A percentile compares a stretch with the other conserved stretches of the same genome.
Conservation (phyloP, 1,140 invertebrate species). For the Drosophila tristis region DNA sequence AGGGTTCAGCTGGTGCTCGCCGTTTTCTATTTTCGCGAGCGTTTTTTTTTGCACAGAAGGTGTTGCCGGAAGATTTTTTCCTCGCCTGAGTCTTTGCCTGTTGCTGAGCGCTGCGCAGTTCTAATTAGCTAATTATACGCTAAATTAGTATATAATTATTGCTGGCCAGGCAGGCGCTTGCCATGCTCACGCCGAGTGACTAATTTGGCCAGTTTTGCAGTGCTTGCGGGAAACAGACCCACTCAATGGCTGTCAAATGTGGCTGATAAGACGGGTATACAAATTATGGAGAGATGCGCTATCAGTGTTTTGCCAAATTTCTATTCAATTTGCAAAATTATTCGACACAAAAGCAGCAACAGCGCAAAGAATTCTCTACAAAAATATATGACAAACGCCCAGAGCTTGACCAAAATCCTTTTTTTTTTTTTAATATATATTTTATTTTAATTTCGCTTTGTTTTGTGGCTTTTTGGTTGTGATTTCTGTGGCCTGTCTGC, state of each 20-base stretch:
- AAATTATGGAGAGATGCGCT: constrained; percentile 11
- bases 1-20: constrained; percentile 62
- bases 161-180: constrained; percentile 57
- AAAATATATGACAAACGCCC: neutral
- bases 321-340: constrained; percentile 24
- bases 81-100: constrained; percentile 42
- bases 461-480: constrained; percentile 24
- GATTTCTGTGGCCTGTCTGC: constrained; percentile 23
- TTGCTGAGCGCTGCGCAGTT: constrained; percentile 69
- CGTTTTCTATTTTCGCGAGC: constrained; percentile 79
- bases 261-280: neutral
- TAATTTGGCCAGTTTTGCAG: constrained; percentile 26
- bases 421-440: constrained; percentile 4
- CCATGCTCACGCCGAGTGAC: constrained; percentile 55
- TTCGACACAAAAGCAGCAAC: constrained; percentile 24
- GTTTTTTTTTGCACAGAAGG: constrained; percentile 79
- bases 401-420: constrained; percentile 27
- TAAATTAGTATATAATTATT: constrained; percentile 82
- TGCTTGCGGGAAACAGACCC: no score
- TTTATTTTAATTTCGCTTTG: constrained; percentile 30
- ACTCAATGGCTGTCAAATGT: constrained; percentile 1
- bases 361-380: constrained; percentile 10
- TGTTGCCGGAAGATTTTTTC: constrained; percentile 79
- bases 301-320: constrained; percentile 18
- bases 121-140: constrained; percentile 83